These are phyloP conservation scores for Gephyroberyx darwinii DNA, from an alignment of 2,797 vertebrate genomes.

Conservation along the genomic window DNA sequence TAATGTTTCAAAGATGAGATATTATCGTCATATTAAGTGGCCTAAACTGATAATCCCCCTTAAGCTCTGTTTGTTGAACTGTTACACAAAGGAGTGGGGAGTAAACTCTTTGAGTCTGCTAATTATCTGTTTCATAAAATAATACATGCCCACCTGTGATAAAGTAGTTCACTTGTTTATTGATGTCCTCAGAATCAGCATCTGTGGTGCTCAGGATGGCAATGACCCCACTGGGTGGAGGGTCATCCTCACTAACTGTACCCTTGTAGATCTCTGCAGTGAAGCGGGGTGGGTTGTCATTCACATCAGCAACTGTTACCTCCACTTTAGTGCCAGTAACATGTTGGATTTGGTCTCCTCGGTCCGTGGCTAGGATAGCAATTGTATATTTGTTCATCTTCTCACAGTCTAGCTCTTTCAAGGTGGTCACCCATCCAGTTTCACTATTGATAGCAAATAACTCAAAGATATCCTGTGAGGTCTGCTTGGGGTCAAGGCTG, in stretches of 20 bases:
- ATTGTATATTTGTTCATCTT: constrained; percentile 83
- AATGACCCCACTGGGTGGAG: constrained; percentile 90
- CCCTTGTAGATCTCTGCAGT: constrained; percentile 98
- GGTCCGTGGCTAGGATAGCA: constrained; percentile 87
- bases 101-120: constrained; percentile 37
- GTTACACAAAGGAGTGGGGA: constrained; percentile 43
- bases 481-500: constrained; percentile 88
- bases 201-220: constrained; percentile 96
- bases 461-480: constrained; percentile 82
- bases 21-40: constrained; percentile 66
- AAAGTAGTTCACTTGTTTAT: constrained; percentile 92
- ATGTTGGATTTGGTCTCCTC: constrained; percentile 88
- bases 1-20: constrained; percentile 70
- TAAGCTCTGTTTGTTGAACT: constrained; percentile 59
- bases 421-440: constrained; percentile 94
- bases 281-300: constrained; percentile 95
- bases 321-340: constrained; percentile 86
- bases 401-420: constrained; percentile 94
- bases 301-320: constrained; percentile 92
- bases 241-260: constrained; percentile 97
- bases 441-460: constrained; percentile 91
- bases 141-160: constrained; percentile 89
- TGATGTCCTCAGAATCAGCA: constrained; percentile 90
- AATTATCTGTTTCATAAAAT: constrained; percentile 39
- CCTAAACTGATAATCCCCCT: constrained; percentile 53